Evolutionary conservation across 2,113 vertebrate species (phyloP).

Genomic region (Spheniscus mendiculus): DNA sequence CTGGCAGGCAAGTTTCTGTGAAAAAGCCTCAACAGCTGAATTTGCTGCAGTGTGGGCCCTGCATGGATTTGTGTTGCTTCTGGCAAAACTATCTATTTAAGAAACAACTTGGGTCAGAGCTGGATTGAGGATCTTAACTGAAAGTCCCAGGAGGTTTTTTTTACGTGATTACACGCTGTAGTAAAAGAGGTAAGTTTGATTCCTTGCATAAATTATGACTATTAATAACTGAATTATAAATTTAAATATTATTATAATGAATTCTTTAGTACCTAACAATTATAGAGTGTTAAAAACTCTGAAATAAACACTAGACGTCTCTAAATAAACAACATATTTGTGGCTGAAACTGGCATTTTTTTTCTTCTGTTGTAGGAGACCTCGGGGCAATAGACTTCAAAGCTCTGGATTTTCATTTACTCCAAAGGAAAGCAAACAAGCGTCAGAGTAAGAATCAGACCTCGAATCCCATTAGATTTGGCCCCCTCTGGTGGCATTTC

Average conservation of each 20-base stretch:
- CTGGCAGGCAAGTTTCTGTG: not conserved
- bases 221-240: conserved; percentile 21
- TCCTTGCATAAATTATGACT: conserved; percentile 35
- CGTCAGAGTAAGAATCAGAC: not conserved
- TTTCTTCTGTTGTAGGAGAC: not conserved
- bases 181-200: not conserved
- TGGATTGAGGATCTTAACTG: not conserved
- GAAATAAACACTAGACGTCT: conserved; percentile 8
- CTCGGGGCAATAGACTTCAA: not conserved
- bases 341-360: not conserved
- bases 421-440: not conserved
- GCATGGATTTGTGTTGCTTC: not conserved
- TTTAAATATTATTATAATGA: conserved; percentile 22
- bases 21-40: not conserved
- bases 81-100: not conserved
- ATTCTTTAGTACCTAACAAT: conserved; percentile 33
- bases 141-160: not conserved
- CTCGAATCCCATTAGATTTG: not conserved
- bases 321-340: conserved; percentile 8
- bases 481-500: not conserved
- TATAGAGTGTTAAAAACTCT: conserved; percentile 3
- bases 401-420: not conserved
- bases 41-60: not conserved
- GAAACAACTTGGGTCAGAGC: not conserved
- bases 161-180: not conserved